These are phyloP conservation scores for Willisornis vidua DNA, from an alignment of 2,113 vertebrate species.

Conservation along the genomic window DNA sequence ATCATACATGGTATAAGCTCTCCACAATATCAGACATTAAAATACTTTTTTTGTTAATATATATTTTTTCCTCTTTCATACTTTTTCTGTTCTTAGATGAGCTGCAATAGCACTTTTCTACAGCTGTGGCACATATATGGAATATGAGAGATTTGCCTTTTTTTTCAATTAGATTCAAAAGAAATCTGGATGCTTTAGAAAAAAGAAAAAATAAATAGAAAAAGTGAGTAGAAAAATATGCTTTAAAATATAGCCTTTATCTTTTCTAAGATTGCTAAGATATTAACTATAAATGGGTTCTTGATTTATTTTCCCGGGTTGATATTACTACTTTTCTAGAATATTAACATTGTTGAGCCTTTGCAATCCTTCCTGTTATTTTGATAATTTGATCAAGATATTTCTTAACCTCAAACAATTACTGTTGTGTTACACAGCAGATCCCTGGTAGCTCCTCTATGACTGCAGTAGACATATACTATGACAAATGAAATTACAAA, in stretches of 20 bases:
- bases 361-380: not conserved
- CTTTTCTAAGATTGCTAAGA: not conserved
- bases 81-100: not conserved
- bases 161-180: not conserved
- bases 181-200: not conserved
- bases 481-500: not conserved
- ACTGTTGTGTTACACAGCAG: not conserved
- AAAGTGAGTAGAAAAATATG: not conserved
- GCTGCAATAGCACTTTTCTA: not conserved
- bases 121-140: not conserved
- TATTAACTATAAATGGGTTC: not conserved
- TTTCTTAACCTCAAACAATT: not conserved
- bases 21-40: not conserved
- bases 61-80: not conserved
- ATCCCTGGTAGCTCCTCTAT: not conserved
- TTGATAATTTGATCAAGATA: not conserved
- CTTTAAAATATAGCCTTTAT: not conserved
- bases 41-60: not conserved
- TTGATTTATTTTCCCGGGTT: not conserved
- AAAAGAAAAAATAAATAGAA: not conserved
- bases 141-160: not conserved
- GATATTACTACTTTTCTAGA: not conserved
- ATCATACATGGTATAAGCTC: not conserved
- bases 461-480: not conserved
- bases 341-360: not conserved